phyloP scores from a whole-genome alignment of 2,113 vertebrate species.

The Theropithecus gelada region DNA sequence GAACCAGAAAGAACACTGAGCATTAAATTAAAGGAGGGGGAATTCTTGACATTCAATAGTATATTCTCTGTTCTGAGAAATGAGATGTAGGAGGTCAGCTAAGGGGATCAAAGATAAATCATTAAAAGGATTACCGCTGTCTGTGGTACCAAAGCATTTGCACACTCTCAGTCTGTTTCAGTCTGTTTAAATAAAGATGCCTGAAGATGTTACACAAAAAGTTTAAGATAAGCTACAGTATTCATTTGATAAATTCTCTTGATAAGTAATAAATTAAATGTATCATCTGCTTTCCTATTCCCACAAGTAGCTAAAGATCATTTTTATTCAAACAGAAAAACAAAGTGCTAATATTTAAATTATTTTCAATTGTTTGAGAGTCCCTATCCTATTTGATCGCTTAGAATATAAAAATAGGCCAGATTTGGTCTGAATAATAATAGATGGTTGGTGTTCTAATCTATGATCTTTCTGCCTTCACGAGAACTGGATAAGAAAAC shows the following conservation, averaged over 20 bases:
- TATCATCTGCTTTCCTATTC: not conserved
- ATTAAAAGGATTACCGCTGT: not conserved
- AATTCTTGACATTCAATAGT: not conserved
- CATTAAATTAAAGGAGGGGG: not conserved
- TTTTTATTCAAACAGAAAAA: constrained; percentile 35
- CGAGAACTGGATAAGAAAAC: not conserved
- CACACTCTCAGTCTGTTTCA: not conserved
- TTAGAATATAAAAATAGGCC: constrained; percentile 31
- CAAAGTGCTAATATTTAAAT: not conserved
- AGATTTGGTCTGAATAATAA: not conserved
- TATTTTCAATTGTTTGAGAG: constrained; percentile 11
- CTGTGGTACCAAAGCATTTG: not conserved
- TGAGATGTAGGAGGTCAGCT: not conserved
- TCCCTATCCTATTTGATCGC: not conserved
- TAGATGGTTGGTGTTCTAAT: not conserved
- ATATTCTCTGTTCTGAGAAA: not conserved
- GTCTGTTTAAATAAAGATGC: constrained; percentile 36
- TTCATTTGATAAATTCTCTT: not conserved
- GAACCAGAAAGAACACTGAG: not conserved
- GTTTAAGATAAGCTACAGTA: not conserved
- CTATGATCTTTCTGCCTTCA: constrained; percentile 49
- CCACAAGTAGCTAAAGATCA: not conserved
- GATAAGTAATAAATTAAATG: not conserved
- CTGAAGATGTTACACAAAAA: not conserved
- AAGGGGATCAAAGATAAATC: not conserved